phyloP scores from a whole-genome alignment of 2,113 vertebrate genomes.

The Pachyramphus minor region DNA sequence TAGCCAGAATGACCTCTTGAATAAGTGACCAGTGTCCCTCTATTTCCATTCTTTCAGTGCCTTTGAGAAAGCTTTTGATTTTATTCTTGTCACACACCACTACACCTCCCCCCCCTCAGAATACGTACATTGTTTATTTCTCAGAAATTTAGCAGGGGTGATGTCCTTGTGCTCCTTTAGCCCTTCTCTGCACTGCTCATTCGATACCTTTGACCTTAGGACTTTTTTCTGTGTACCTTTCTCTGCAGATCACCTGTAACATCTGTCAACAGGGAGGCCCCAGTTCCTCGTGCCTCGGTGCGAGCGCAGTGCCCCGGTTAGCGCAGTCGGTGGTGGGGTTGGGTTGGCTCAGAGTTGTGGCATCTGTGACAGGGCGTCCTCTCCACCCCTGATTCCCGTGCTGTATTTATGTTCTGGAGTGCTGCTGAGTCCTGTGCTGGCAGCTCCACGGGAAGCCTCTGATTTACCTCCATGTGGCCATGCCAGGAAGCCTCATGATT shows the following conservation, averaged over 20 bases:
- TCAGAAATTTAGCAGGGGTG: background rate
- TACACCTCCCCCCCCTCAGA: background rate
- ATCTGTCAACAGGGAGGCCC: accelerated
- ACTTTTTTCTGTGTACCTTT: accelerated
- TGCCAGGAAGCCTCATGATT: background rate
- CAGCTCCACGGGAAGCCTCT: background rate
- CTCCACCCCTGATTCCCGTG: accelerated
- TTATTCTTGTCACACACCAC: background rate
- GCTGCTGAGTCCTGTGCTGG: background rate
- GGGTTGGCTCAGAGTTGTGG: background rate
- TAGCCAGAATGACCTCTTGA: accelerated
- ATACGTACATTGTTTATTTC: background rate
- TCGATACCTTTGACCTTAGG: background rate
- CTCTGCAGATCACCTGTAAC: accelerated
- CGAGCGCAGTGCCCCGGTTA: accelerated
- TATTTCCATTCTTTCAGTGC: background rate
- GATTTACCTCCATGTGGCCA: background rate
- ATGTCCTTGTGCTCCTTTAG: background rate
- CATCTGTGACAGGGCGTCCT: accelerated
- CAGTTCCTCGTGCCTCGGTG: accelerated
- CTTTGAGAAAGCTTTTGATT: background rate
- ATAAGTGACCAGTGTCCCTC: accelerated
- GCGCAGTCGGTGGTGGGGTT: accelerated
- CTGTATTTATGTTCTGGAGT: background rate
- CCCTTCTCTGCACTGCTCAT: background rate